Percentiles rank a stretch among this genome's conserved stretches.
phyloP scores from a whole-genome alignment of 2,888 invertebrate genomes.

The Drosophila quasianomalipes region DNA sequence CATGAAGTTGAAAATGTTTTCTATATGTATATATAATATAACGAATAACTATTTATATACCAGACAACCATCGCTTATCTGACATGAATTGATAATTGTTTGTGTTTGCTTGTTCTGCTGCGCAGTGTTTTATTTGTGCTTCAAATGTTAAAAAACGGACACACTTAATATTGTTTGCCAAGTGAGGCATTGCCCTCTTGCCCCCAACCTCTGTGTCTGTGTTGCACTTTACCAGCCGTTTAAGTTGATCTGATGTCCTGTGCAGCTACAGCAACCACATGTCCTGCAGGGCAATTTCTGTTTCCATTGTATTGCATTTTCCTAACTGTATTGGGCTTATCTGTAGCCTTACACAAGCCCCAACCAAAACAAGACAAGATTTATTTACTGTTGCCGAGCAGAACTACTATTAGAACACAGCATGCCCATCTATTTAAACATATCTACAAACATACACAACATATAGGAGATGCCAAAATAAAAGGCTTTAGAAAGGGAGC shows the following conservation, averaged over 20 bases:
- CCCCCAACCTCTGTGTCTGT: constrained; percentile 2
- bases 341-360: constrained; percentile 50
- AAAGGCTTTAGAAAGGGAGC: constrained; percentile 7
- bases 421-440: constrained; percentile 30
- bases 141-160: constrained; percentile 64
- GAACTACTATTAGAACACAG: constrained; percentile 48
- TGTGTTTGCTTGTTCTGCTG: constrained; percentile 12
- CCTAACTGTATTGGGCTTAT: constrained; percentile 52
- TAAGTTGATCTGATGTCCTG: constrained; percentile 49
- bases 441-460: constrained; percentile 5
- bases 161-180: constrained; percentile 70
- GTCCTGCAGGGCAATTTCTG: constrained; percentile 68
- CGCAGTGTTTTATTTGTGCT: constrained; percentile 59
- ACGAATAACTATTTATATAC: neutral
- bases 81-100: constrained; percentile 30
- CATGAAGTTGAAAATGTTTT: neutral
- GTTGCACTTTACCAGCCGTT: constrained; percentile 51
- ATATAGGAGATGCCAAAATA: constrained; percentile 8
- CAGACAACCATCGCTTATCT: constrained; percentile 26
- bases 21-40: neutral
- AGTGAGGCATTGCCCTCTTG: constrained; percentile 37
- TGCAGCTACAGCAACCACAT: constrained; percentile 27
- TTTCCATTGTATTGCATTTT: constrained; percentile 48
- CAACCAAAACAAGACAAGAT: constrained; percentile 48
- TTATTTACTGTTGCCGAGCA: constrained; percentile 58